Percentiles rank a stretch among this genome's conserved stretches.
Evolutionary conservation across 1,140 invertebrate species (phyloP).

Genomic region (Elymnias hypermnestra): DNA sequence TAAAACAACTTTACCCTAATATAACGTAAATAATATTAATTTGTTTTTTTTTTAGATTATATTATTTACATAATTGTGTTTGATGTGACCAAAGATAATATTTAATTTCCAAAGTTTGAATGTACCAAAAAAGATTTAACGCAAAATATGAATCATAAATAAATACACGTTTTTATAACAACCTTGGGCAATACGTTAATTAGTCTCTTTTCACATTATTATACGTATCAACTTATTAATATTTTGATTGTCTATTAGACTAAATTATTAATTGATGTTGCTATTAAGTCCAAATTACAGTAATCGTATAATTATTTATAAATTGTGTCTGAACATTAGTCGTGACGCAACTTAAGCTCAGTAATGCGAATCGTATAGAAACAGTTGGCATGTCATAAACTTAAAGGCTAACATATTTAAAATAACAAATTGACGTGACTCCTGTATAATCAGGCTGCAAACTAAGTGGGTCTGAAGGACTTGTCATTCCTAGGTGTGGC

Average conservation of each 20-base stretch:
- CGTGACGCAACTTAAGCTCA: slow-evolving; percentile 27
- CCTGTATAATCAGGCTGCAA: slow-evolving; percentile 42
- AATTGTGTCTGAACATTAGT: slow-evolving; percentile 26
- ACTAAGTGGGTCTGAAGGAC: slow-evolving; percentile 57
- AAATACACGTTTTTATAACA: neutral
- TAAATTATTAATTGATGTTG: slow-evolving; percentile 1
- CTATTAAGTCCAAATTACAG: slow-evolving; percentile 4
- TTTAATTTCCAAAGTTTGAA: neutral
- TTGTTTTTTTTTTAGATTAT: too few species aligned
- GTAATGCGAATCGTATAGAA: slow-evolving; percentile 25
- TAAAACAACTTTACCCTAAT: too few species aligned
- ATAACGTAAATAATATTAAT: too few species aligned
- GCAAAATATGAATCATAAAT: slow-evolving; percentile 1
- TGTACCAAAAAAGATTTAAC: neutral
- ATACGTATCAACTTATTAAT: slow-evolving; percentile 3
- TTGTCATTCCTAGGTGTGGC: slow-evolving; percentile 53
- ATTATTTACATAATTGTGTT: too few species aligned
- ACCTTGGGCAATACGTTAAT: slow-evolving; percentile 5
- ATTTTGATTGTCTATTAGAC: slow-evolving; percentile 7
- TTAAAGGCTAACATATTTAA: slow-evolving; percentile 54
- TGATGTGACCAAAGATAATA: neutral
- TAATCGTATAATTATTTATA: slow-evolving; percentile 29
- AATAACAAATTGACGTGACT: slow-evolving; percentile 60
- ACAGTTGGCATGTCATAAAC: slow-evolving; percentile 38
- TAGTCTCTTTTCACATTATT: neutral